Conservation (phyloP, 2,888 invertebrate species). For the Quadroppia sp. region DNA sequence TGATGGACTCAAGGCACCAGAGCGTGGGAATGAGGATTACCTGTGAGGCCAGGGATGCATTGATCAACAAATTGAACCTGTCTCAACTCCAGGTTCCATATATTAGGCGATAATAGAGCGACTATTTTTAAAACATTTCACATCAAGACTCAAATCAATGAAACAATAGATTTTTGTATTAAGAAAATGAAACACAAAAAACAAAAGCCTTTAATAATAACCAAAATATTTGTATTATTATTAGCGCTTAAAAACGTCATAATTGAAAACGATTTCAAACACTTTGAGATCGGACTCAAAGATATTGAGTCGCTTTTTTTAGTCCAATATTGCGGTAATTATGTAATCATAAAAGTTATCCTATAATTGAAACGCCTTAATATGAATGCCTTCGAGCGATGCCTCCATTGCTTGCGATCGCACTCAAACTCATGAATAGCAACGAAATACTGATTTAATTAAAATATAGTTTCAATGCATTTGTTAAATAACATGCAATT, state of each 20-base stretch:
- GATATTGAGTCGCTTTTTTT: not conserved
- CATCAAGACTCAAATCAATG: slow-evolving; percentile 29
- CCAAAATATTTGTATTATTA: slow-evolving; percentile 19
- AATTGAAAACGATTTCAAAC: not conserved
- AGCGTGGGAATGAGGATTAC: slow-evolving; percentile 37
- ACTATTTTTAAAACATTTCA: slow-evolving; percentile 30
- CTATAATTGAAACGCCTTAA: not conserved
- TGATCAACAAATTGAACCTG: slow-evolving; percentile 23
- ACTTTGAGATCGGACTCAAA: not conserved
- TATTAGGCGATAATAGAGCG: slow-evolving; percentile 21
- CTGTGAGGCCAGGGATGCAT: slow-evolving; percentile 6
- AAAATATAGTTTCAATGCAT: no score
- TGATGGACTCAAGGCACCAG: not conserved
- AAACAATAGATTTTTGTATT: slow-evolving; percentile 23
- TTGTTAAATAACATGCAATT: no score
- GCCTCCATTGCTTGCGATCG: not conserved
- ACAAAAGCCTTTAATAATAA: slow-evolving; percentile 10
- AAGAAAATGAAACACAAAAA: slow-evolving; percentile 16
- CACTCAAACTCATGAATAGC: not conserved
- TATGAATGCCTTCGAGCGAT: not conserved
- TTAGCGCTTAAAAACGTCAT: not conserved
- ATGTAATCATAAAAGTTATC: not conserved
- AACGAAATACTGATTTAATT: not conserved
- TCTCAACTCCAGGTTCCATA: not conserved
- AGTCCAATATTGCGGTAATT: not conserved